A percentile compares a stretch with the other conserved stretches of the same genome.
Conservation (phyloP, 2,113 vertebrate genomes). For the Podarcis raffonei region DNA sequence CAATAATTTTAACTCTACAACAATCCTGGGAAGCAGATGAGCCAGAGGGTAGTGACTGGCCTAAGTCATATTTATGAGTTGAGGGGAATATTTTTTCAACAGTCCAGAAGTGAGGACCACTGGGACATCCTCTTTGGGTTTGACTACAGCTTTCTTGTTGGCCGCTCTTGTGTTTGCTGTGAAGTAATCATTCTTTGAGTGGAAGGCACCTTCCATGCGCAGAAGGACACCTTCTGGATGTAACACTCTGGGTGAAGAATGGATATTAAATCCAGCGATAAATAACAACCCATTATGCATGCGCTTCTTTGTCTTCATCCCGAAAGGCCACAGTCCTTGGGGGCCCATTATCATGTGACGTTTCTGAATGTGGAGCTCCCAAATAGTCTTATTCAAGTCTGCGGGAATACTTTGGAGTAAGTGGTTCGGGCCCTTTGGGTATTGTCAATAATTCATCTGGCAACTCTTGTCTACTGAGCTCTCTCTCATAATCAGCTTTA, state of each 20-base stretch:
- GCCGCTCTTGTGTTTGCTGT: no score
- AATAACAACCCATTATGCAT: background rate
- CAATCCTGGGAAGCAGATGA: background rate
- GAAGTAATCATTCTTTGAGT: background rate
- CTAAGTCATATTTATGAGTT: background rate
- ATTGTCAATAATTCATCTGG: constrained; percentile 17
- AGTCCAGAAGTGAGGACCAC: background rate
- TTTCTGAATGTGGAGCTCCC: background rate
- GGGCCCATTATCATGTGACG: no score
- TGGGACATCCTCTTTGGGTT: background rate
- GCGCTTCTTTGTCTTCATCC: background rate
- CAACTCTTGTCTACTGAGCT: background rate
- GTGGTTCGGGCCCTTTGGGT: background rate
- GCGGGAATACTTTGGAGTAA: background rate
- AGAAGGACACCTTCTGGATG: background rate
- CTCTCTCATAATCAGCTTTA: background rate
- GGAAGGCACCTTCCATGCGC: background rate
- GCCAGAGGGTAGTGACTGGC: background rate
- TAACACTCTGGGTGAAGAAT: no score
- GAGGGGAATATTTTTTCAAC: background rate
- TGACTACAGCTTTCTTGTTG: background rate
- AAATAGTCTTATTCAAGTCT: constrained; percentile 10
- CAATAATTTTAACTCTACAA: background rate
- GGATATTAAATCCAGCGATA: no score
- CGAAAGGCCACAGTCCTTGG: background rate